Base-by-base conservation (phyloP, 2,113 vertebrate genomes). In the Ceyx melanurus region DNA sequence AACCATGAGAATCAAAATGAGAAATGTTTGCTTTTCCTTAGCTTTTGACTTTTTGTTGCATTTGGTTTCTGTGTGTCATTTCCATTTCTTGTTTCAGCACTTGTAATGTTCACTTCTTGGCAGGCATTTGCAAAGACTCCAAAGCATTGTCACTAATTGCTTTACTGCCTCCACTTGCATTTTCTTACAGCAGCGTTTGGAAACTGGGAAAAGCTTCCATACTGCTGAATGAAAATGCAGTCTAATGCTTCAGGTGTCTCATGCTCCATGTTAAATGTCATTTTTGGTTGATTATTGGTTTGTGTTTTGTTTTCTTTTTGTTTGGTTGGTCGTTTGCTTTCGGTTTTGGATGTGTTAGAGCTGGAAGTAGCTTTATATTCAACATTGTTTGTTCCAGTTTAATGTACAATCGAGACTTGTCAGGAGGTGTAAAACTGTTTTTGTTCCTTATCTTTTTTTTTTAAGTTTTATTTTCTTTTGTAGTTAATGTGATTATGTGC, bases 401-500 rank as follows among this genome's bases (percentile, higher is more conserved):
- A 71, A 1, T 73, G 76, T 96, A 82, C 95, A 96, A 73, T 89
- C 94, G 53, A 92, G 89, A 89, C 28, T 50, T 95, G 86, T 95
- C 82, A 54, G 90, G 89, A 93, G 89, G 60, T 89, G 87, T 91
- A 88, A 94, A 93, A 91, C 56, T 96, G 91, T 5, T 95, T 97
- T 95, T 90, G 61, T 97, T 97, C 45, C 82, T 96, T 91, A 46
- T 82, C 54, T 93, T 85, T 58, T 91, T 61, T 91, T 94, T 95
- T 94, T 86, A 95, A 94, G 62, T 96, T 95, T 93, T 66, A 73
- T 96, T 98, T 97, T 95, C 89, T 96, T 97, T 97, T 93, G 88
- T 96, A 98, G 95, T 97, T 76, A 46, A 80, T 98, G 97, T 98
- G 96, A 97, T 97, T 96, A 97, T 95, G 97, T 98, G 96, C 97